Evolutionary conservation across 2,797 vertebrate genomes (phyloP).

Genomic region (Artibeus lituratus): DNA sequence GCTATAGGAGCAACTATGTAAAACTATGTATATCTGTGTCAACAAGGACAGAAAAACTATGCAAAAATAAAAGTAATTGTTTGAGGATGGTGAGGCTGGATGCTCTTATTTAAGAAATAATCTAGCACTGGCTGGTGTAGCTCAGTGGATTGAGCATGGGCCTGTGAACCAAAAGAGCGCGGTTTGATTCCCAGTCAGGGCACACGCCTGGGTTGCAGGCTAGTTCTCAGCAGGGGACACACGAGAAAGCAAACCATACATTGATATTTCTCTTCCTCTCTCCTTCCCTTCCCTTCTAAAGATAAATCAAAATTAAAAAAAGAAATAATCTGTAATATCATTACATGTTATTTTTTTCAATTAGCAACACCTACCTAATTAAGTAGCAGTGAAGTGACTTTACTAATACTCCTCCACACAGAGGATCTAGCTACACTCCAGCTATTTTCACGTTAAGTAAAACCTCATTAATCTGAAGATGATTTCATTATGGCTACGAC

Average conservation of each 20-base stretch:
- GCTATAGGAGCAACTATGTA: neutral
- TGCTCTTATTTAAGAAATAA: neutral
- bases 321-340: neutral
- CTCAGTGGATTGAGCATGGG: too few relatives aligned
- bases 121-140: too few relatives aligned
- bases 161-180: too few relatives aligned
- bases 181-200: too few relatives aligned
- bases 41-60: neutral
- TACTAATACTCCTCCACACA: neutral
- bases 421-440: neutral
- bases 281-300: too few relatives aligned
- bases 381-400: slow-evolving; percentile 29
- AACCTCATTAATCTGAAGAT: neutral
- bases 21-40: neutral
- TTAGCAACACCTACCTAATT: slow-evolving; percentile 21
- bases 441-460: neutral
- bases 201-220: too few relatives aligned
- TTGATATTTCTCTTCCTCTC: too few relatives aligned
- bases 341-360: neutral
- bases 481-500: slow-evolving; percentile 24
- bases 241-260: too few relatives aligned
- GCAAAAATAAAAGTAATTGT: neutral
- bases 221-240: too few relatives aligned
- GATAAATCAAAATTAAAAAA: too few relatives aligned
- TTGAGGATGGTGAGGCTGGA: neutral